Conservation (phyloP, 2,888 invertebrate species). For the Heliconius ethilla region DNA sequence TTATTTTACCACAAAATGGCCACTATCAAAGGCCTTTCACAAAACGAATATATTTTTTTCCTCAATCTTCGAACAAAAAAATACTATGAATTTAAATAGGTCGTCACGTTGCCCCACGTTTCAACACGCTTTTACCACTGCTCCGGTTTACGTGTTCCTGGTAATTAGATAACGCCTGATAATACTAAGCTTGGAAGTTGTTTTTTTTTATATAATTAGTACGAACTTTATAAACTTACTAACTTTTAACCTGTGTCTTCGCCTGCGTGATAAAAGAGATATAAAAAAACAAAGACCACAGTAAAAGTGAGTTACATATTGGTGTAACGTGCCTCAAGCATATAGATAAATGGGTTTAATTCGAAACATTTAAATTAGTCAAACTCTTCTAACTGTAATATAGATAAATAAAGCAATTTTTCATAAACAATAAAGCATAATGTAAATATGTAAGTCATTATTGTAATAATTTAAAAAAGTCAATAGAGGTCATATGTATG, state of each 20-base stretch:
- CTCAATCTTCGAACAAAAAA: conserved; percentile 4
- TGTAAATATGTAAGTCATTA: too few relatives aligned
- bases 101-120: conserved; percentile 27
- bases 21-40: neutral
- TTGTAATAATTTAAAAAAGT: too few relatives aligned
- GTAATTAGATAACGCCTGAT: conserved; percentile 25
- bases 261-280: neutral
- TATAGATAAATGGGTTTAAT: too few relatives aligned
- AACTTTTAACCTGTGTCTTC: neutral
- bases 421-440: too few relatives aligned
- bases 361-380: too few relatives aligned
- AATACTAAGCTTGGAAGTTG: neutral
- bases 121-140: conserved; percentile 23
- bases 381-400: too few relatives aligned
- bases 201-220: neutral
- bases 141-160: conserved; percentile 30
- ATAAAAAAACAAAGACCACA: neutral
- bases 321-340: too few relatives aligned
- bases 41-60: neutral
- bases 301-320: too few relatives aligned
- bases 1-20: conserved; percentile 1
- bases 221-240: too few relatives aligned
- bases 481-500: neutral
- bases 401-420: too few relatives aligned
- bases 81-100: conserved; percentile 29